Base-by-base conservation (phyloP, 2,797 vertebrate genomes). In the Bovichtus diacanthus region DNA sequence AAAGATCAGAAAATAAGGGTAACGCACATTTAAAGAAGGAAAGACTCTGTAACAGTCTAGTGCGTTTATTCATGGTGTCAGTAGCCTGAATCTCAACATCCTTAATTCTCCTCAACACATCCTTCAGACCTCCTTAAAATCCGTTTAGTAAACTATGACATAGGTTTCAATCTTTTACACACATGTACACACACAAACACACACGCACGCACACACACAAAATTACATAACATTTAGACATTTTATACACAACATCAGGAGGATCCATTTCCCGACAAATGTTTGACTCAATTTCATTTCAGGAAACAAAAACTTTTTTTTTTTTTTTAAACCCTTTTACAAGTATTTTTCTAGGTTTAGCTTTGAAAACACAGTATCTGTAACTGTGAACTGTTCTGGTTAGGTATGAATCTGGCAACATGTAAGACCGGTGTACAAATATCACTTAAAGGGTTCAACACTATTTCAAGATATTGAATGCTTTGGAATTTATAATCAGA, bases 81-180 rank as follows among this genome's bases (percentile, higher is more conserved):
- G 18, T 7, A 23, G 13, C 13, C 49, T 29, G 18, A 19, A 50
- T 43, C 36, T 50, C 15, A 25, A 19, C 46, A 60, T 47, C 25
- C 19, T 39, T 27, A 9, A 36, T 43, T 49, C 36, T 62, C 34
- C 6, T 11, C 5, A 54, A 60, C n/a, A 55, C 55, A 23, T 50
- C 67, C 8, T 34, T 49, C 4, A 61, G 49, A 69, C 27, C 11
- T 70, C 60, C 19, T 39, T 67, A 12, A 78, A 79, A 56, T 43
- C 36, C 74, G 18, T 74, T 80, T n/a, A 49, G 41, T 55, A 25
- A 19, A 41, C 31, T n/a, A 5, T 62, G 34, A 63, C 23, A 56
- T 65, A 31, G 58, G 53, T 74, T 73, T 65, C 23, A 50, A 41
- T 60, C n/a, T 44, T 51, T 59, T 51, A 51, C 46, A 64, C 38